Conservation (phyloP, 2,797 vertebrate species). For the Anomalospiza imberbis region DNA sequence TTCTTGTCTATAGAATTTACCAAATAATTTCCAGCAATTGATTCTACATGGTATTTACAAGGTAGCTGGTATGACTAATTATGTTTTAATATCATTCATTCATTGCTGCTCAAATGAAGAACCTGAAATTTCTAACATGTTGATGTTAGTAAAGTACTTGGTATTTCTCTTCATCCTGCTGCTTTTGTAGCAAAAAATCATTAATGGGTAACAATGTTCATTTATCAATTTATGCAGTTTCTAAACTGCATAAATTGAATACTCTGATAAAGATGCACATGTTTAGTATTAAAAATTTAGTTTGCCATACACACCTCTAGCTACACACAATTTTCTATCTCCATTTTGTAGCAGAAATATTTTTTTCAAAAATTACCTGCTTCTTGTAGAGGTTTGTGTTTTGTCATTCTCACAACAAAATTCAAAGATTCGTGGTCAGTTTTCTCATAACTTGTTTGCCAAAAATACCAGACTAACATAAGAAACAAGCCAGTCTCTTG, state of each 20-base stretch:
- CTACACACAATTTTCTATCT: not conserved
- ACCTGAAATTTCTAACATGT: not conserved
- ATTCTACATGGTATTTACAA: constrained; percentile 4
- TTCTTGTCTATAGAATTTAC: not conserved
- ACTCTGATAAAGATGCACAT: not conserved
- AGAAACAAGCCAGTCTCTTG: not conserved
- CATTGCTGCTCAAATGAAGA: not conserved
- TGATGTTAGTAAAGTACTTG: not conserved
- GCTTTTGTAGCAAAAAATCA: not conserved
- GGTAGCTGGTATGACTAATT: not conserved
- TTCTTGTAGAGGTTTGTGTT: not conserved
- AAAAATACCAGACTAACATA: not conserved
- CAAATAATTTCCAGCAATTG: not conserved
- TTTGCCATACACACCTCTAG: not conserved
- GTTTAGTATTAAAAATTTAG: not conserved
- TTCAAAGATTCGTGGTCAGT: not conserved
- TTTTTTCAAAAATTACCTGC: not conserved
- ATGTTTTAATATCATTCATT: not conserved
- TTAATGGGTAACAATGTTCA: not conserved
- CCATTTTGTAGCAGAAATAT: not conserved
- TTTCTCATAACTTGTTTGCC: not conserved
- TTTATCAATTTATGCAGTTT: not conserved
- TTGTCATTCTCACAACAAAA: not conserved
- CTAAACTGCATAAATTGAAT: not conserved
- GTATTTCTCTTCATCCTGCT: not conserved